Conservation (phyloP, 2,797 vertebrate genomes). For the Cyprinodon diabolis region DNA sequence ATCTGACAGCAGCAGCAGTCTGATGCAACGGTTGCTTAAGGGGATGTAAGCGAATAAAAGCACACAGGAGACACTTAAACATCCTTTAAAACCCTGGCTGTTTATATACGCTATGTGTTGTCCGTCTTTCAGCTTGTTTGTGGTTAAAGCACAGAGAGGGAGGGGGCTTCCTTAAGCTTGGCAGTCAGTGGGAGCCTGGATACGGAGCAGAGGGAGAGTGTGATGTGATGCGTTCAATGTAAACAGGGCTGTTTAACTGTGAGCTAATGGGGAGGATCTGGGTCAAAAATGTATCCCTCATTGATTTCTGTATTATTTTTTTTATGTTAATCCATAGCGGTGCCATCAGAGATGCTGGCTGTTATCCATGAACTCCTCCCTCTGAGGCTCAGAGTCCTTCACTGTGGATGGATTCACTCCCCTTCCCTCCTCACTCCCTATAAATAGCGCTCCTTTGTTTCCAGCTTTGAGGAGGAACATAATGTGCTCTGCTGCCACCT, state of each 20-base stretch:
- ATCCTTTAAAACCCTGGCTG: background rate
- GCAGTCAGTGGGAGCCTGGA: constrained; percentile 16
- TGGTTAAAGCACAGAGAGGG: background rate
- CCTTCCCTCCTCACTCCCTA: constrained; percentile 29
- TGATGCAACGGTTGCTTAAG: constrained; percentile 4
- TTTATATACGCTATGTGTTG: background rate
- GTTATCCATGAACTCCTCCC: constrained; percentile 9
- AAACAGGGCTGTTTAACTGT: background rate
- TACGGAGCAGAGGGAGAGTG: background rate
- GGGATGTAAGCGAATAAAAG: background rate
- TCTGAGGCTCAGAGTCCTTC: constrained; percentile 16
- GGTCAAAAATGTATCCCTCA: background rate
- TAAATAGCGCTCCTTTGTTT: constrained; percentile 63
- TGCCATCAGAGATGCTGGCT: constrained; percentile 4
- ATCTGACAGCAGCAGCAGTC: constrained; percentile 1
- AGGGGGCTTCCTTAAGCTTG: background rate
- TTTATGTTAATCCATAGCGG: background rate
- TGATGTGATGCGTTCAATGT: background rate
- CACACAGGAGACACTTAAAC: background rate
- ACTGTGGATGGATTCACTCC: background rate
- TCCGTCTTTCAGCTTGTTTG: background rate
- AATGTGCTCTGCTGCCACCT: constrained; percentile 84
- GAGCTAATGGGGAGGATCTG: constrained; percentile 6
- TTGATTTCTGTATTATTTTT: background rate
- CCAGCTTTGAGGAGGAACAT: constrained; percentile 22